Evolutionary conservation across 2,888 invertebrate species (phyloP).

Genomic region (Entomobrya proxima): DNA sequence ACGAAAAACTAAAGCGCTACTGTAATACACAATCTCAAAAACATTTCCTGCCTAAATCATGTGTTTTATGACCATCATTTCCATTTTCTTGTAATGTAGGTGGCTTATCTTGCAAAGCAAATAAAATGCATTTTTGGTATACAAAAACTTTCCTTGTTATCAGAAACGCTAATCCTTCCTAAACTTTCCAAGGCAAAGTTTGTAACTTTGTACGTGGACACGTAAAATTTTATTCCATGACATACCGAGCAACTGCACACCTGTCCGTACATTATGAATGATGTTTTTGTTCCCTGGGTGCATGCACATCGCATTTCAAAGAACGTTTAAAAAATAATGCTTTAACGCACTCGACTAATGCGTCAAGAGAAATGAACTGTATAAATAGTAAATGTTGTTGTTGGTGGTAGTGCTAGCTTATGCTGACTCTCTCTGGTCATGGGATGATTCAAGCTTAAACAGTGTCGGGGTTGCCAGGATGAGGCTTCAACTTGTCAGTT

Average conservation of each 20-base stretch:
- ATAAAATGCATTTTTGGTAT: neutral
- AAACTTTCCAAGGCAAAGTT: too few species aligned
- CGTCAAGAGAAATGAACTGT: neutral
- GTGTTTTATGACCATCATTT: neutral
- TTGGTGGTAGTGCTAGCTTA: neutral
- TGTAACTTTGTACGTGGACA: too few species aligned
- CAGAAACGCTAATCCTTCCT: too few species aligned
- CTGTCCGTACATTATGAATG: conserved; percentile 19
- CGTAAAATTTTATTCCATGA: too few species aligned
- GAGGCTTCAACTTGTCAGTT: conserved; percentile 64
- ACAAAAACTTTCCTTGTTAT: too few species aligned
- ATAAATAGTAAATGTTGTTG: neutral
- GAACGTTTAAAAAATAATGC: neutral
- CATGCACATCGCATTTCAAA: neutral
- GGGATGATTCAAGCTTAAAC: conserved; percentile 51
- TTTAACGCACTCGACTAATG: neutral
- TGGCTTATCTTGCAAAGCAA: neutral
- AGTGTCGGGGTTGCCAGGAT: conserved; percentile 58
- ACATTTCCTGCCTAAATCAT: neutral
- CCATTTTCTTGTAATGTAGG: neutral
- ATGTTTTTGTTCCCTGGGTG: neutral
- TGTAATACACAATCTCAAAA: neutral
- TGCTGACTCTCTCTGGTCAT: neutral
- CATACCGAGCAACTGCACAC: neutral
- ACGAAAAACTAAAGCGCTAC: neutral